Percentiles rank a stretch among this genome's conserved stretches.
These are phyloP conservation scores for Frieseomelitta varia DNA, from an alignment of 1,140 invertebrate genomes.

Conservation along the genomic window DNA sequence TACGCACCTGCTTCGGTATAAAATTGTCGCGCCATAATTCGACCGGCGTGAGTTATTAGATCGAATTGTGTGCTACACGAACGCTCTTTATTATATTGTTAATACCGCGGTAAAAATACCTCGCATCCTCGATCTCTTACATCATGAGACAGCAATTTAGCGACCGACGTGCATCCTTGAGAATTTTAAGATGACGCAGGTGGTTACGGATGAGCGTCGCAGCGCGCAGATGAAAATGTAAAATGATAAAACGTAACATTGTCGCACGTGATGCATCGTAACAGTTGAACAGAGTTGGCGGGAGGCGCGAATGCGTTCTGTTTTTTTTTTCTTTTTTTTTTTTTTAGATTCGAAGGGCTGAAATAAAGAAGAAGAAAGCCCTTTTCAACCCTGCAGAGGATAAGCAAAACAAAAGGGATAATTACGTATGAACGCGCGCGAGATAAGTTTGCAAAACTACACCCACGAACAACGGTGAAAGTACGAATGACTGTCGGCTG, in stretches of 20 bases:
- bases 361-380: too few relatives aligned
- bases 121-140: not conserved
- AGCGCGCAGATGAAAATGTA: not conserved
- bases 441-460: constrained; percentile 59
- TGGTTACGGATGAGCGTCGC: not conserved
- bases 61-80: not conserved
- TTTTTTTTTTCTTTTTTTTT: not conserved
- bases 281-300: too few relatives aligned
- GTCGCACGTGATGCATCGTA: too few relatives aligned
- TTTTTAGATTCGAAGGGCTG: not conserved
- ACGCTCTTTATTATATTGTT: constrained; percentile 3
- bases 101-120: constrained; percentile 17
- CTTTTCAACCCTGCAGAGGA: not conserved
- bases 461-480: constrained; percentile 66
- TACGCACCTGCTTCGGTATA: too few relatives aligned
- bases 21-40: not conserved
- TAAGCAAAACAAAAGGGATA: constrained; percentile 43
- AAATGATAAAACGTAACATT: not conserved
- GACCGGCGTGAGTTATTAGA: not conserved
- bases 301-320: too few relatives aligned
- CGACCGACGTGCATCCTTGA: constrained; percentile 13
- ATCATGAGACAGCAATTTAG: not conserved
- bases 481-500: constrained; percentile 63
- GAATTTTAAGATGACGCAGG: constrained; percentile 30
- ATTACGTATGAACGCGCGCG: constrained; percentile 44